Evolutionary conservation across 2,888 invertebrate species (phyloP).

Genomic region (Drosophila merina): DNA sequence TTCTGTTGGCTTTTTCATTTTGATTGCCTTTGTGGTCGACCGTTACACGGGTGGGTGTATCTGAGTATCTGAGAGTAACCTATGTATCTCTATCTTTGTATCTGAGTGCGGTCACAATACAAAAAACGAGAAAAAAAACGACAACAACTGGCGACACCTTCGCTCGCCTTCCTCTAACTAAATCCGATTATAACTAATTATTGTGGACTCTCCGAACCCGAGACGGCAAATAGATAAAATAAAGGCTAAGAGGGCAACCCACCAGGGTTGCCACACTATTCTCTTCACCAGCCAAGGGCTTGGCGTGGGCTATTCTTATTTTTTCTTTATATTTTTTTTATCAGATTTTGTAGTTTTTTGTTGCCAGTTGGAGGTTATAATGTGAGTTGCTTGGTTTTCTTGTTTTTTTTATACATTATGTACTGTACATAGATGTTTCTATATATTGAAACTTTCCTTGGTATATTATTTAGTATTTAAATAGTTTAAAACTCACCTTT

Average conservation of each 20-base stretch:
- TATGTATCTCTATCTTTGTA: conserved; percentile 3
- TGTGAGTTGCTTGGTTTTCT: no score
- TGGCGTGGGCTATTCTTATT: conserved; percentile 64
- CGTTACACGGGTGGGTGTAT: conserved; percentile 2
- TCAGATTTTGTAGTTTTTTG: conserved; percentile 20
- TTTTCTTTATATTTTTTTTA: conserved; percentile 23
- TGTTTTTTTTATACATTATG: no score
- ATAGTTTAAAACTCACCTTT: conserved; percentile 4
- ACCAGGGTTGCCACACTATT: conserved; percentile 44
- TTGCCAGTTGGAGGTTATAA: no score
- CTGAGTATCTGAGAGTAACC: not conserved
- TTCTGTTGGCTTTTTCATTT: conserved; percentile 17
- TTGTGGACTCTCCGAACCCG: conserved; percentile 68
- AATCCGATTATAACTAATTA: conserved; percentile 82
- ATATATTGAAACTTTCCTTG: no score
- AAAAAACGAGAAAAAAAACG: conserved; percentile 17
- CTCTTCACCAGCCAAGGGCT: conserved; percentile 52
- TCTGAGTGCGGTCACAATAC: conserved; percentile 1
- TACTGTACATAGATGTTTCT: no score
- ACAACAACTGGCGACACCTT: conserved; percentile 43
- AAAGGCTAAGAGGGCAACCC: conserved; percentile 3
- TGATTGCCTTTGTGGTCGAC: conserved; percentile 18
- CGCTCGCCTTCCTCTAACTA: conserved; percentile 56
- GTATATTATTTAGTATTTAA: no score
- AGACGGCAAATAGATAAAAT: conserved; percentile 10